Base-by-base conservation (phyloP, 2,888 invertebrate species). In the Argyresthia goedartella region DNA sequence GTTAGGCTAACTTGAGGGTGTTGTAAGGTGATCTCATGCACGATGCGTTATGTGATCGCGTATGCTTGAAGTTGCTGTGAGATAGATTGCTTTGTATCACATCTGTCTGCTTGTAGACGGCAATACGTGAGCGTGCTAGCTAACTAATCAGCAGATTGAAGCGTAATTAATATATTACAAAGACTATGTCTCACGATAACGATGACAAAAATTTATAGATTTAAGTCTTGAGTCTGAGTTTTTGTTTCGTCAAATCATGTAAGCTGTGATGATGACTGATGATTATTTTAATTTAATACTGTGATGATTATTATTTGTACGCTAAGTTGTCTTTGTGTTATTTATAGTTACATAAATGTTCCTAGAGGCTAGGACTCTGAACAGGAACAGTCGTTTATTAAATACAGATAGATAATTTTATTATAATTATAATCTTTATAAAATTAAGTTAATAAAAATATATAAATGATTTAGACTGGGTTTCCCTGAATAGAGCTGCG, bases 251-350 rank as follows among this genome's bases (percentile, higher is more conserved):
- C 65, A 64, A 70, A 73, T 76, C 71, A 68, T 73, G 66, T 75
- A 70, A 76, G 75, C 84, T 84, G 86, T 84, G 86, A 84, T 84
- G 81, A 76, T 71, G 74, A 78, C 78, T 78, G 78, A 82, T 74
- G 72, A 76, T 46, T 51, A 48, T 41, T 41, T 52, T 52, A 47
- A 47, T 52, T 48, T 52, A 47, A 35, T 47, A 52, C 52, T 52
- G 52, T 52, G 52, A 52, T 52, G 39, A 47, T 51, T 51, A 42
- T 50, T 46, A 46, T 51, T 45, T 51, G 46, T 46, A 46, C 25
- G 44, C 50, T 51, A 51, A 51, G 46, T 51, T 50, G 42, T 50
- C 42, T 13, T 48, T 41, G 42, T 49, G 42, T 42, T 50, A 47
- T 47, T 47, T 47, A 34, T 47, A 47, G n/a, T n/a, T 47, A 10